Evolutionary conservation across 1,140 invertebrate genomes (phyloP).

Genomic region (Tenebrio molitor): DNA sequence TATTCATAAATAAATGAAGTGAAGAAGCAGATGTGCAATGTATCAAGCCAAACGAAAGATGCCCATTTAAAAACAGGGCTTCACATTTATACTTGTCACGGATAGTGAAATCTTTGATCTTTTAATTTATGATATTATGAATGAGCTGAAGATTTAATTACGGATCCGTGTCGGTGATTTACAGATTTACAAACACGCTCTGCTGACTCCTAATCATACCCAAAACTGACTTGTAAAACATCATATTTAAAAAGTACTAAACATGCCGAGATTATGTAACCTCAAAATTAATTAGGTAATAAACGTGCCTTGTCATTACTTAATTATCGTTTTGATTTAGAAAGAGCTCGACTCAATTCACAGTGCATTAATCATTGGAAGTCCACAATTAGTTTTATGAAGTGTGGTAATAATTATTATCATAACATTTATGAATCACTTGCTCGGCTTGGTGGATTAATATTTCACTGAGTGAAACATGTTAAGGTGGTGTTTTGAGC

Average conservation of each 20-base stretch:
- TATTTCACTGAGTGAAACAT: conserved; percentile 12
- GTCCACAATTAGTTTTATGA: too few relatives aligned
- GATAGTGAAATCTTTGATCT: conserved; percentile 55
- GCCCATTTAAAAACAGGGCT: conserved; percentile 40
- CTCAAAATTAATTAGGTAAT: conserved; percentile 38
- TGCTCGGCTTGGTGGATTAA: too few relatives aligned
- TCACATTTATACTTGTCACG: conserved; percentile 48
- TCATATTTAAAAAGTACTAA: conserved; percentile 27
- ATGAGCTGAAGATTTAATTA: conserved; percentile 54
- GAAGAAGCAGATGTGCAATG: conserved; percentile 45
- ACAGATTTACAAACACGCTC: conserved; percentile 48
- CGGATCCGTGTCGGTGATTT: conserved; percentile 46
- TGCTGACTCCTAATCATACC: conserved; percentile 42
- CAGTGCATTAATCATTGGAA: conserved; percentile 8
- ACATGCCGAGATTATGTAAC: conserved; percentile 12
- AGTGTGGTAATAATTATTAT: too few relatives aligned
- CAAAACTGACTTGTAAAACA: conserved; percentile 5
- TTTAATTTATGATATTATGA: conserved; percentile 58
- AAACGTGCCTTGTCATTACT: conserved; percentile 9
- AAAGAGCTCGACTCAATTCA: background rate
- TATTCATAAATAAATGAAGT: conserved; percentile 57
- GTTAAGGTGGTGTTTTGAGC: conserved; percentile 7
- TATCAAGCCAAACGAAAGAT: conserved; percentile 46
- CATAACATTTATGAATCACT: too few relatives aligned
- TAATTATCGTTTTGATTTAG: conserved; percentile 19